Evolutionary conservation across 2,797 vertebrate species (phyloP).

Genomic region (Sebastolobus alascanus): DNA sequence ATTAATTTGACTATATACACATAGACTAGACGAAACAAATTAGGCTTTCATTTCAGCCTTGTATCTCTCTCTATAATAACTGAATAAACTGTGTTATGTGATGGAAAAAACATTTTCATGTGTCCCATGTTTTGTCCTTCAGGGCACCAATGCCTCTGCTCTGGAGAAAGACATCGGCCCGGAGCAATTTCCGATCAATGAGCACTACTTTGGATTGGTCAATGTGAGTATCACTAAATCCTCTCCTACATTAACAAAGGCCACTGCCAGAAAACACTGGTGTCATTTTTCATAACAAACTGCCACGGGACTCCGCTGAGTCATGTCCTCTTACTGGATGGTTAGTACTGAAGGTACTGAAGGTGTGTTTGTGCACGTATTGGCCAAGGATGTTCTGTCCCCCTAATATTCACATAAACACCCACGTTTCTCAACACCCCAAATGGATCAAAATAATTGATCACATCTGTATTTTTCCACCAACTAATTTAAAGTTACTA

Average conservation of each 20-base stretch:
- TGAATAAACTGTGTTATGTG: background rate
- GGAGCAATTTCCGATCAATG: constrained; percentile 92
- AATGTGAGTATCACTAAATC: constrained; percentile 84
- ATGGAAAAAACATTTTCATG: background rate
- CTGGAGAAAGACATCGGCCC: constrained; percentile 93
- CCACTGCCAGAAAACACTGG: constrained; percentile 45
- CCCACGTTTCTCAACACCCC: background rate
- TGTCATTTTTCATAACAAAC: constrained; percentile 69
- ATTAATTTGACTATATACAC: constrained; percentile 14
- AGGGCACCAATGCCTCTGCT: constrained; percentile 94
- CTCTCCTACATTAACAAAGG: constrained; percentile 47
- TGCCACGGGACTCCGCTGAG: constrained; percentile 17
- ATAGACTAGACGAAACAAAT: background rate
- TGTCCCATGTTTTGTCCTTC: constrained; percentile 18
- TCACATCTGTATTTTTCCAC: background rate
- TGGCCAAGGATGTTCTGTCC: constrained; percentile 31
- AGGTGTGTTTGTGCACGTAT: constrained; percentile 44
- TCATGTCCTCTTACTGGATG: constrained; percentile 45
- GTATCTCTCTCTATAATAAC: background rate
- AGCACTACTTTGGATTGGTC: constrained; percentile 92
- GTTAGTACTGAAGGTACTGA: constrained; percentile 2
- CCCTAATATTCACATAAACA: constrained; percentile 26
- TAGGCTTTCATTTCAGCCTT: background rate
- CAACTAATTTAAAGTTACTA: background rate
- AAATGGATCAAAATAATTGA: constrained; percentile 1